phyloP scores from a whole-genome alignment of 2,113 vertebrate species.

The Sander lucioperca region DNA sequence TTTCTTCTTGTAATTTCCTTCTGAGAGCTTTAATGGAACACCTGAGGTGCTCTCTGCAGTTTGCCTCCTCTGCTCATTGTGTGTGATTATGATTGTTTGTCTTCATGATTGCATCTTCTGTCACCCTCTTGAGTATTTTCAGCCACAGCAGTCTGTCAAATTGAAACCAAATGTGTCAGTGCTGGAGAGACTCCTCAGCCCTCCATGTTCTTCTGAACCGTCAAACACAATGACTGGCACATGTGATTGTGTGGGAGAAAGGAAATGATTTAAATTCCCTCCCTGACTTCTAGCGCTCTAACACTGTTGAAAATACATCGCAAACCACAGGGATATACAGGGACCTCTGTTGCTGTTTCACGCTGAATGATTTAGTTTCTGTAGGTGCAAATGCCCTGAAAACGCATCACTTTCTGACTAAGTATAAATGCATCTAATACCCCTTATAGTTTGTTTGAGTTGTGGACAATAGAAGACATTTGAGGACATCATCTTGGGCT shows the following conservation, averaged over 20 bases:
- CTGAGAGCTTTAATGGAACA: neutral
- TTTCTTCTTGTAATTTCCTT: neutral
- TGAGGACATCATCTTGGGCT: too few relatives aligned
- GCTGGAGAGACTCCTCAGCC: neutral
- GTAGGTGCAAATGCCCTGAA: neutral
- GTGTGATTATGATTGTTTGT: constrained; percentile 11
- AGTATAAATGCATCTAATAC: too few relatives aligned
- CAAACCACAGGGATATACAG: neutral
- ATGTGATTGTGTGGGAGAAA: constrained; percentile 1
- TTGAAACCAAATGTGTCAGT: neutral
- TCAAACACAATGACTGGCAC: neutral
- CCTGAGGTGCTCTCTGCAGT: neutral
- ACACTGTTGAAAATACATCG: neutral
- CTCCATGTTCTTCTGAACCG: neutral
- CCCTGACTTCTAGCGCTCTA: neutral
- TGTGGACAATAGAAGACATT: too few relatives aligned
- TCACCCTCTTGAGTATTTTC: neutral
- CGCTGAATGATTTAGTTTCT: neutral
- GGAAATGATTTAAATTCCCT: neutral
- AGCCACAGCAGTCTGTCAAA: neutral
- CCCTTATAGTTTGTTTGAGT: too few relatives aligned
- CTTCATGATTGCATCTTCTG: constrained; percentile 27
- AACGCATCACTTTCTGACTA: neutral
- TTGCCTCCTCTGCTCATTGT: neutral
- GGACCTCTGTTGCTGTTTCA: neutral